These are phyloP conservation scores for Neosalanx taihuensis DNA, from an alignment of 2,797 vertebrate species.

Conservation along the genomic window DNA sequence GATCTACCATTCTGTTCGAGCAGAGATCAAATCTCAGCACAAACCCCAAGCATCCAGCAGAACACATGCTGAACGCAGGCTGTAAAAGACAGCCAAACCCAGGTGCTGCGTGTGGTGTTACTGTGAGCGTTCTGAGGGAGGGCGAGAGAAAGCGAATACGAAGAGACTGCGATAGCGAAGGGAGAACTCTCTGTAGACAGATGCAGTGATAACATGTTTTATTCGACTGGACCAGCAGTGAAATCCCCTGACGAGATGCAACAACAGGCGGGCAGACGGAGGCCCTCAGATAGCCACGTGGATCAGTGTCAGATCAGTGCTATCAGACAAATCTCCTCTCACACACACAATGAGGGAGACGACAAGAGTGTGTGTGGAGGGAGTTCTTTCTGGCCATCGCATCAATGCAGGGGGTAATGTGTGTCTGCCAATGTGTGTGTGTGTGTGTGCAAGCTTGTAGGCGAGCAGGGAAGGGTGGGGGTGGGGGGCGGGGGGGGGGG, in stretches of 20 bases:
- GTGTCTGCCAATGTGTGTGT: not conserved
- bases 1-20: not conserved
- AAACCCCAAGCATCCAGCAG: not conserved
- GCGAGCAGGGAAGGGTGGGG: not conserved
- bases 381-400: not conserved
- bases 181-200: slow-evolving; percentile 7
- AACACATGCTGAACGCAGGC: no score
- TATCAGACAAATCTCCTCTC: slow-evolving; percentile 19
- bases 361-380: not conserved
- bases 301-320: slow-evolving; percentile 16
- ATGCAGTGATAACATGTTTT: slow-evolving; percentile 22
- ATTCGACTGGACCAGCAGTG: slow-evolving; percentile 15
- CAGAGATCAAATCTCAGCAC: not conserved
- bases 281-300: slow-evolving; percentile 7
- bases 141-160: slow-evolving; percentile 4
- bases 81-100: no score
- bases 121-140: not conserved
- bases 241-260: slow-evolving; percentile 12
- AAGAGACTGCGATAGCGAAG: not conserved
- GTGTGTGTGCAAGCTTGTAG: slow-evolving; percentile 4
- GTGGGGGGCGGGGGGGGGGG: not conserved
- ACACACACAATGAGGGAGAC: slow-evolving; percentile 24
- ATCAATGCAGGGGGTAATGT: not conserved
- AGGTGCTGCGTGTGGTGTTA: not conserved
- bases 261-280: slow-evolving; percentile 3